Base-by-base conservation (phyloP, 2,888 invertebrate genomes). In the Agonopterix subpropinquella region DNA sequence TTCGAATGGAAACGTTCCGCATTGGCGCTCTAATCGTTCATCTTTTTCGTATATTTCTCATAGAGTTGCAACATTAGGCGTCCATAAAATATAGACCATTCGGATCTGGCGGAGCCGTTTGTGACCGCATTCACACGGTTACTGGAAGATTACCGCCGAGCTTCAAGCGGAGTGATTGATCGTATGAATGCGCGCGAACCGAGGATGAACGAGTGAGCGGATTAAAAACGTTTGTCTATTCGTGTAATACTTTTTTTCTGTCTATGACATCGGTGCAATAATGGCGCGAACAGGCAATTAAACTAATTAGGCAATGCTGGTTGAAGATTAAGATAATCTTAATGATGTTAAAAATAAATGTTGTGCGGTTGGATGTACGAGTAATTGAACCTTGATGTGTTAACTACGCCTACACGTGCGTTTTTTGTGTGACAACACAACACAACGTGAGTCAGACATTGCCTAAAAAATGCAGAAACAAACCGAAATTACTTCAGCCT, bases 61-160 rank as follows among this genome's bases (percentile, higher is more conserved):
- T 71, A 69, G 73, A 65, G 68, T 78, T 81, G 76, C 78, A 73
- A 78, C 74, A 75, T 66, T 61, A 61, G 61, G 59, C 61, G 63
- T 62, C 63, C 69, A 74, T 78, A 80, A 77, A 77, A 81, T 78
- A 77, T 79, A 76, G 76, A 77, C 67, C 73, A 64, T 62, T 65
- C 55, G 70, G 56, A 61, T 62, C 50, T 44, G 15, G 54, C 51
- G 43, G 15, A 54, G 61, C 64, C 55, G 61, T 58, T 56, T 66
- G 73, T 79, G 86, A 78, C 84, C 84, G 84, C 83, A 66, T 87
- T 87, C 86, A 80, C 86, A 87, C 86, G 86, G 64, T 77, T 56
- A 56, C 65, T 59, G 65, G 76, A 61, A 77, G 77, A 77, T 81
- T 80, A 78, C 77, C 64, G 73, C 73, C 73, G 67, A 73, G 73